phyloP scores from a whole-genome alignment of 2,797 vertebrate species.

The Aulostomus chinensis region DNA sequence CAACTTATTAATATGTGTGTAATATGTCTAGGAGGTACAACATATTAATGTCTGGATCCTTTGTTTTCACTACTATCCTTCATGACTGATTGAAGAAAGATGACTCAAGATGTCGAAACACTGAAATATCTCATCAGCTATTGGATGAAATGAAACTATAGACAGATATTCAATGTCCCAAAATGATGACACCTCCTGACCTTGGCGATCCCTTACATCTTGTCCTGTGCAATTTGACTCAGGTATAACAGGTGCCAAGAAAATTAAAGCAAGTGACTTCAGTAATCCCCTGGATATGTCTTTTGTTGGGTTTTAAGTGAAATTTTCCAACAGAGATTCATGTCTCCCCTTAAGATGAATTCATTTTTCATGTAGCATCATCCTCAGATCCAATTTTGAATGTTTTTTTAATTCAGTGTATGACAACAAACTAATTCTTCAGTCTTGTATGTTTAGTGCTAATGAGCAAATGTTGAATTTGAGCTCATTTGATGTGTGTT shows the following conservation, averaged over 20 bases:
- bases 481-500: too few relatives aligned
- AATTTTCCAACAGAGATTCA: not conserved
- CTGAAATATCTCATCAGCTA: not conserved
- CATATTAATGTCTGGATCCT: not conserved
- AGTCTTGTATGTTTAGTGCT: too few relatives aligned
- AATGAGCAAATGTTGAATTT: too few relatives aligned
- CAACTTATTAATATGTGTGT: not conserved
- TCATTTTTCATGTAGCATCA: not conserved
- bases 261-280: not conserved
- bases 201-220: not conserved
- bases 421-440: too few relatives aligned
- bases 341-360: not conserved
- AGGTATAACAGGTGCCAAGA: not conserved
- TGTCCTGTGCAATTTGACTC: too few relatives aligned
- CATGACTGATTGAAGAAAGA: not conserved
- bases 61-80: not conserved
- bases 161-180: not conserved
- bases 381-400: too few relatives aligned
- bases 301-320: not conserved
- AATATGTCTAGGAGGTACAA: too few relatives aligned
- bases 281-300: not conserved
- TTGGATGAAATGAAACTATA: not conserved
- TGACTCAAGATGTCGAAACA: too few relatives aligned
- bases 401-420: too few relatives aligned
- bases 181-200: not conserved